These are phyloP conservation scores for Luehdorfia chinensis DNA, from an alignment of 1,140 invertebrate genomes.

Conservation along the genomic window DNA sequence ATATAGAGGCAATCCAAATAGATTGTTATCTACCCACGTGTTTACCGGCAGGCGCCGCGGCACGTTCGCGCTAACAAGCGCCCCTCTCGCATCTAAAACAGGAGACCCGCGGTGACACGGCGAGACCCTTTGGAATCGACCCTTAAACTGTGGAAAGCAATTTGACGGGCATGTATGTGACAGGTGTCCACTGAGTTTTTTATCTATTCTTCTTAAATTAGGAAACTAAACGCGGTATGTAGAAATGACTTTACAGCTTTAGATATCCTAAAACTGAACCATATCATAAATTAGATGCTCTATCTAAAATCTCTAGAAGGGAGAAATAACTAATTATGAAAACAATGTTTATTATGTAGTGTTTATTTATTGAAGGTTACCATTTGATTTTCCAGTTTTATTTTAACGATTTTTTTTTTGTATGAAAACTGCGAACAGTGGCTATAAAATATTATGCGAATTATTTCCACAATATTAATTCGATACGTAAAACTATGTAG, in stretches of 20 bases:
- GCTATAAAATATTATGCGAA: no score
- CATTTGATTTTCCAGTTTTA: no score
- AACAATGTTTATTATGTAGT: no score
- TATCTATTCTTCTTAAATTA: constrained; percentile 15
- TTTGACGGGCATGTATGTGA: constrained; percentile 56
- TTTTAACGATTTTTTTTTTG: no score
- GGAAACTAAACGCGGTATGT: not conserved
- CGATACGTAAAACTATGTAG: constrained; percentile 70
- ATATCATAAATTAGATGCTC: no score
- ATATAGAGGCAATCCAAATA: constrained; percentile 78
- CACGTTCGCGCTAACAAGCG: constrained; percentile 73
- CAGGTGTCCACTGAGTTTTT: constrained; percentile 49
- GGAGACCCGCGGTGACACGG: constrained; percentile 41
- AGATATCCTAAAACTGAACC: no score
- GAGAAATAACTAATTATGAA: no score
- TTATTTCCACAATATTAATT: constrained; percentile 71
- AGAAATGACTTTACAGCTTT: no score
- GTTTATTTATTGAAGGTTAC: no score
- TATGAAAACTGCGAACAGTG: no score
- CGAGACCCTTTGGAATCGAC: constrained; percentile 43
- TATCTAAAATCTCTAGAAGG: no score
- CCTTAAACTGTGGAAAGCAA: constrained; percentile 37
- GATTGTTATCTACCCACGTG: constrained; percentile 78
- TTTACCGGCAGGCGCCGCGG: constrained; percentile 67
- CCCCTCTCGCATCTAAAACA: constrained; percentile 45